Base-by-base conservation (phyloP, 1,140 invertebrate genomes). In the Laupala kohalensis region DNA sequence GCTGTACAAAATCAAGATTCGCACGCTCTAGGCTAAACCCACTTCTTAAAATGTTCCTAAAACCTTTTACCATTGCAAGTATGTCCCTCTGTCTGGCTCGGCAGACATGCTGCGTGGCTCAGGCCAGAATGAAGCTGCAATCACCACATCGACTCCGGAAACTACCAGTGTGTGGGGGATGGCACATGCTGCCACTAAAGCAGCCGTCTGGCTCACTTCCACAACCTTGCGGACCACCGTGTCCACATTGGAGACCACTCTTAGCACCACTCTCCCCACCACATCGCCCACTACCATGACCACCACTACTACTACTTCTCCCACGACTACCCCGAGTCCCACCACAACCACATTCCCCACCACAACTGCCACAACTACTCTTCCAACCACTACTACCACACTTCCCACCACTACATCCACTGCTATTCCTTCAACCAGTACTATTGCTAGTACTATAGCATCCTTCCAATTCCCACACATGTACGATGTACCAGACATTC, bases 361-460 rank as follows among this genome's bases (percentile, higher is more conserved):
- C 73, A 79, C 74, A 78, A 79, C 75, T 67, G 63, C 76, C 67
- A 75, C 81, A 37, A 82, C 82, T 23, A 84, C 82, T 74, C 80
- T 83, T 24, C 83, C 82, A 69, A 84, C 79, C 6, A 79, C 77
- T 9, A 78, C 78, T 30, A 80, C 76, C 0, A 77, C 78, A 28
- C 5, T 29, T n/a, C 24, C 19, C 25, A 26, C 67, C 27, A 28
- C 67, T 25, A 27, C 1, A 25, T n/a, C 27, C 13, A 13, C 13
- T 19, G 67, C 67, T 19, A 19, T 26, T 6, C 75, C 24, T 24
- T 71, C 6, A 63, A 76, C 71, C 74, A 77, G 68, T 25, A 79
- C 69, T 67, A 75, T 74, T 65, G 78, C 26, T 13, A 53, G 37
- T 19, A 53, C 37, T 53, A 9, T 53, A 0, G 9, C 37, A 69